phyloP scores from a whole-genome alignment of 2,797 vertebrate genomes.

The Anomalospiza imberbis region DNA sequence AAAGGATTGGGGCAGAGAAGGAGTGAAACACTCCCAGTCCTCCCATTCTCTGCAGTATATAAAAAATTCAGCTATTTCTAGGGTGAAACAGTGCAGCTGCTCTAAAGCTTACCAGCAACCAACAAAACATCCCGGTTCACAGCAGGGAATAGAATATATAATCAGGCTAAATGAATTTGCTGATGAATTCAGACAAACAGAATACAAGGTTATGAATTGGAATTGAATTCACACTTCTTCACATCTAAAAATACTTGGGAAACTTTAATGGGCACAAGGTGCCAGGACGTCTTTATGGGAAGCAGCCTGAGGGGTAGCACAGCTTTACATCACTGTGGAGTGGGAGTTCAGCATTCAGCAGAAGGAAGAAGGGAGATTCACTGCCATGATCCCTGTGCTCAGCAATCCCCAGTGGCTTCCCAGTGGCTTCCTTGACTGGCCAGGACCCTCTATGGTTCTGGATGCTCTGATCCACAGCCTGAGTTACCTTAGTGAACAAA shows the following conservation, averaged over 20 bases:
- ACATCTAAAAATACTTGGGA: neutral
- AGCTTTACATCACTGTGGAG: neutral
- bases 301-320: neutral
- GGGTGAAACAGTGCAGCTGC: neutral
- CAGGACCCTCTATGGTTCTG: neutral
- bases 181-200: neutral
- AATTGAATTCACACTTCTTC: neutral
- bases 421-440: neutral
- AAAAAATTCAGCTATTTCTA: neutral
- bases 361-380: neutral
- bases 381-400: neutral
- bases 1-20: neutral
- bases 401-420: neutral
- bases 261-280: neutral
- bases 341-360: fast-evolving
- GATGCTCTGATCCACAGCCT: neutral
- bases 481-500: neutral
- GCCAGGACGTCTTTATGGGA: neutral
- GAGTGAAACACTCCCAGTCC: neutral
- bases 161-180: neutral
- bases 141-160: neutral
- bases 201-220: neutral
- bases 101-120: neutral
- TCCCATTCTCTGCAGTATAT: neutral
- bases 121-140: neutral